Evolutionary conservation across 2,888 invertebrate genomes (phyloP).

Genomic region (Chrysolina haemoptera): DNA sequence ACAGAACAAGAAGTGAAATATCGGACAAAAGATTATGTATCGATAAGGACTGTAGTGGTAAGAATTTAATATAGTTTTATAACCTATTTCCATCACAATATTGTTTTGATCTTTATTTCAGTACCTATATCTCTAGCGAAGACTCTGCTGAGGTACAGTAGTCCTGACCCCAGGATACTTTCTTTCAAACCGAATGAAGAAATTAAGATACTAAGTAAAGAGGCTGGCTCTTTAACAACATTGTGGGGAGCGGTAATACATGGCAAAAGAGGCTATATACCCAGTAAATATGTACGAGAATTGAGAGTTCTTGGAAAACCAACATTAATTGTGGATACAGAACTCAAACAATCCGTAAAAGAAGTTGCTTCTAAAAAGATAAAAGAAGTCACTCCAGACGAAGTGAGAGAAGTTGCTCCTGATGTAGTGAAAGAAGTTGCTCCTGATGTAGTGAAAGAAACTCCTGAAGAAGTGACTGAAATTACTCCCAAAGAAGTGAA

Average conservation of each 20-base stretch:
- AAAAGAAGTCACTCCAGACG: constrained; percentile 48
- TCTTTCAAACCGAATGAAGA: constrained; percentile 75
- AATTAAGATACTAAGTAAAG: constrained; percentile 80
- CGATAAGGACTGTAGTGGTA: constrained; percentile 81
- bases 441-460: constrained; percentile 27
- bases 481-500: constrained; percentile 9
- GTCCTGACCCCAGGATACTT: constrained; percentile 73
- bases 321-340: constrained; percentile 69
- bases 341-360: constrained; percentile 53
- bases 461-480: constrained; percentile 41
- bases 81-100: constrained; percentile 10
- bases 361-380: constrained; percentile 33
- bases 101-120: constrained; percentile 45
- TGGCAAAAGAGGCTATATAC: constrained; percentile 80
- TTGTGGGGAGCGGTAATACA: constrained; percentile 81
- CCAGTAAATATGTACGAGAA: constrained; percentile 75
- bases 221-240: constrained; percentile 75
- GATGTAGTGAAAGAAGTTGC: constrained; percentile 39
- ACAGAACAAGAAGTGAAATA: constrained; percentile 68
- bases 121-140: constrained; percentile 76
- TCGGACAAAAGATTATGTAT: constrained; percentile 82
- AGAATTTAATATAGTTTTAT: constrained; percentile 49
- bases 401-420: no score
- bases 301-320: constrained; percentile 70
- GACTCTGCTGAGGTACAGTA: constrained; percentile 74